Percentiles rank a stretch among this genome's conserved stretches.
These are phyloP conservation scores for Sphaerodactylus townsendi DNA, from an alignment of 2,113 vertebrate genomes.

Conservation along the genomic window DNA sequence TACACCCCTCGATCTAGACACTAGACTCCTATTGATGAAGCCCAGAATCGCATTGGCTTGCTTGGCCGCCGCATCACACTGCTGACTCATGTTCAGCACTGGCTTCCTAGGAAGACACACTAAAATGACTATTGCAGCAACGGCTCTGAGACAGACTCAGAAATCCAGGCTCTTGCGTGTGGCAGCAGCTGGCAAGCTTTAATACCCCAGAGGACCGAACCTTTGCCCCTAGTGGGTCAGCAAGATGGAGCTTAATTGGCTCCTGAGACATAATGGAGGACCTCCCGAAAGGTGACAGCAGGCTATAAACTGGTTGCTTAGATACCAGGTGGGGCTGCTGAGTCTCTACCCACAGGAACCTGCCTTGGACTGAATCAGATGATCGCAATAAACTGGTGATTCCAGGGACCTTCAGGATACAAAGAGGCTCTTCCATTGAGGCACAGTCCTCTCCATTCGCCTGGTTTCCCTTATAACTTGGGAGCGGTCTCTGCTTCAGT, in stretches of 20 bases:
- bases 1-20: too few species aligned
- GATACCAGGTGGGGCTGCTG: not conserved
- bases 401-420: too few species aligned
- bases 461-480: not conserved
- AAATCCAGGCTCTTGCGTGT: not conserved
- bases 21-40: too few species aligned
- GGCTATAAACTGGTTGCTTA: not conserved
- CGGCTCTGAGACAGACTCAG: not conserved
- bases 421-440: too few species aligned
- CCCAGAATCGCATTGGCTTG: too few species aligned
- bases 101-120: rapidly evolving
- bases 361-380: too few species aligned
- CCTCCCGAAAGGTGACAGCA: not conserved
- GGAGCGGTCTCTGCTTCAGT: not conserved
- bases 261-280: not conserved
- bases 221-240: not conserved
- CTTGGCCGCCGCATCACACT: too few species aligned
- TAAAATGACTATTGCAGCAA: not conserved
- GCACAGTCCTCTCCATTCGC: too few species aligned
- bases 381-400: too few species aligned
- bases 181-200: not conserved
- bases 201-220: not conserved
- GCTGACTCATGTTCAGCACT: too few species aligned
- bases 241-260: not conserved
- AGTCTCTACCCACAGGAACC: not conserved